Evolutionary conservation across 2,797 vertebrate species (phyloP), one percentile per base, ranked within the genome.

Genomic region (Sebastes matsubarae): DNA sequence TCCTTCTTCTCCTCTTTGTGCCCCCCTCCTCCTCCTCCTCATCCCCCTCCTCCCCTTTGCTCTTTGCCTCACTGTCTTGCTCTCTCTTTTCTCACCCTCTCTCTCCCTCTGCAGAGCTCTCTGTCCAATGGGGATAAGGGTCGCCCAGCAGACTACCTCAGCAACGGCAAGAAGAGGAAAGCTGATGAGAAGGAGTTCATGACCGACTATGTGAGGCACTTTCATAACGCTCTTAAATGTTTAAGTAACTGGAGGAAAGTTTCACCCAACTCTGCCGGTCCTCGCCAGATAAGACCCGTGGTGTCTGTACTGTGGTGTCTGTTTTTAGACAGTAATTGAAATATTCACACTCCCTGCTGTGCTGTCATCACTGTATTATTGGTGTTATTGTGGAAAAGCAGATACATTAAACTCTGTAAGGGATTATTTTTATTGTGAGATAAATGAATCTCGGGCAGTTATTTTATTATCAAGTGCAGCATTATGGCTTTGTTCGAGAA

Each of bases 141-240:
- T 24, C 95, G 96, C 54, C 76, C 93, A 50, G 93, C 97, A 2
- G 97, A 98, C 90, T 98, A 97, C 95, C 95, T 97, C 93, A 97
- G 96, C 92, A 95, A 96, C 12, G 97, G 96, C 92, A 98, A 98
- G 93, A 98, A 98, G 93, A 96, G 97, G 93, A 98, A 98, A 93
- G 95, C 95, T 3, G 97, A 98, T 5, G 97, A 98, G 90, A 97
- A 98, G 85, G 97, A 98, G 75, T 98, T 97, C 3, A 93, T 96
- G 89, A 97, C 97, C 0, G 97, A 98, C 88, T 98, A 98, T 11
- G 97, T 98, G 92, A 95, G 97, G n/a, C 18, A 55, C 70, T 80
- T 77, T 14, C 0, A 60, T 34, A 72, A 79, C 25, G 8, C 50
- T 77, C 27, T 77, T 64, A 46, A 83, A 83, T 81, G 52, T 87